Evolutionary conservation across 2,797 vertebrate species (phyloP).

Genomic region (Cossypha polioptera): DNA sequence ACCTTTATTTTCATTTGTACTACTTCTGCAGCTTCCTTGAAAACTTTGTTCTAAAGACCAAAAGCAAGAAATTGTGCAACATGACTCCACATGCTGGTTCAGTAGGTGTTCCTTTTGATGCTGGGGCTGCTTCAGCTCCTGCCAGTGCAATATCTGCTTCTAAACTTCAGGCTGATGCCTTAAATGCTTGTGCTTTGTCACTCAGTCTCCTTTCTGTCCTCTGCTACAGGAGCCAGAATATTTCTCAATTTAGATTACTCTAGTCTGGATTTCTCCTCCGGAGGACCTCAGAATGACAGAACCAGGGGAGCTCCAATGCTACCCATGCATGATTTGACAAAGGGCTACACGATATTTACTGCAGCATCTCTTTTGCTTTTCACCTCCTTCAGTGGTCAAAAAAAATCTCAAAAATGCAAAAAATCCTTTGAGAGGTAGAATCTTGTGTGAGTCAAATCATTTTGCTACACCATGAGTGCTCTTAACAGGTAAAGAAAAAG

Average conservation of each 20-base stretch:
- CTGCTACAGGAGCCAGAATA: not conserved
- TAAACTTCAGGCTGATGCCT: not conserved
- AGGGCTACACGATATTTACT: not conserved
- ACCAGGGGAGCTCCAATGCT: not conserved
- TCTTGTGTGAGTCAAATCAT: accelerated
- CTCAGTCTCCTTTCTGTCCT: not conserved
- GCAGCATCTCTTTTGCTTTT: not conserved
- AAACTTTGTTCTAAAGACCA: not conserved
- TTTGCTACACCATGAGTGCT: not conserved
- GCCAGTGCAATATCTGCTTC: not conserved
- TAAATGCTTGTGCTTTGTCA: not conserved
- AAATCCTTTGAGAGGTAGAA: not conserved
- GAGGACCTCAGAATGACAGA: not conserved
- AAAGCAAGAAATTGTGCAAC: not conserved
- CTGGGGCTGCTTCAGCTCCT: not conserved
- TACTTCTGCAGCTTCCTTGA: not conserved
- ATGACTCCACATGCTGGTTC: not conserved
- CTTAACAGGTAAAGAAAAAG: not conserved
- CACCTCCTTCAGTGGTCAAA: not conserved
- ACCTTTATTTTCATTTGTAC: not conserved
- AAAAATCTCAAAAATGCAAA: not conserved
- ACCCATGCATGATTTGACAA: not conserved
- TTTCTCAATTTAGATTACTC: not conserved
- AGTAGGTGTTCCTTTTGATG: not conserved
- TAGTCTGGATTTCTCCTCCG: not conserved